Base-by-base conservation (phyloP, 2,888 invertebrate genomes). In the Sinodicranocentrus sp. region DNA sequence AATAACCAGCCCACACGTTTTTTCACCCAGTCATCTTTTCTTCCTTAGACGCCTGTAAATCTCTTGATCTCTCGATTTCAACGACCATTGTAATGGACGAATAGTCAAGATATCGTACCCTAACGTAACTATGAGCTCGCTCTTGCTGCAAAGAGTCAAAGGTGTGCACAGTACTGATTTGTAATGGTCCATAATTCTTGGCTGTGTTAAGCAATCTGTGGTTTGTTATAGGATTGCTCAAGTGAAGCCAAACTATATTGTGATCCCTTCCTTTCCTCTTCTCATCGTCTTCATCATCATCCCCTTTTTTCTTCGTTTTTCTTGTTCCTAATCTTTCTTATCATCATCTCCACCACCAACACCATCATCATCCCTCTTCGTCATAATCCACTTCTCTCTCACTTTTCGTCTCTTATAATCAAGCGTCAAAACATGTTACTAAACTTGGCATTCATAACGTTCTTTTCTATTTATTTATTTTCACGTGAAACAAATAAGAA, bases 1-100 rank as follows among this genome's bases (percentile, higher is more conserved):
- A 68, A 67, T 77, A 67, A 67, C 67, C 77, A 70, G 33, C 78
- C 78, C 63, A 78, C 78, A 71, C 78, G 71, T 52, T 70, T 63
- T 77, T 78, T 78, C 71, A 78, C 78, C 78, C 70, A 70, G 78
- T 78, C 78, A 77, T 77, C 77, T 77, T 68, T 77, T 68, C 77
- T 54, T 57, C 77, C 68, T 44, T 26, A 59, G 77, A 77, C 77
- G 77, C 68, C 77, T 77, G 59, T 59, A 77, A 77, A 68, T 77
- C 77, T 77, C 67, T 68, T 68, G 57, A 68, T 77, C 77, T 77
- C 65, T 76, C 52, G 33, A 54, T 76, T 76, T 76, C 44, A 33
- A 75, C 76, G 63, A 73, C 48, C 76, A 76, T 65, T 67, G 57
- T 67, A 54, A 54, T 76, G 67, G 63, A 28, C 44, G 63, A 63